Evolutionary conservation across 2,797 vertebrate genomes (phyloP), one percentile per base, ranked within the genome.

Genomic region (Halcyon smyrnensis): DNA sequence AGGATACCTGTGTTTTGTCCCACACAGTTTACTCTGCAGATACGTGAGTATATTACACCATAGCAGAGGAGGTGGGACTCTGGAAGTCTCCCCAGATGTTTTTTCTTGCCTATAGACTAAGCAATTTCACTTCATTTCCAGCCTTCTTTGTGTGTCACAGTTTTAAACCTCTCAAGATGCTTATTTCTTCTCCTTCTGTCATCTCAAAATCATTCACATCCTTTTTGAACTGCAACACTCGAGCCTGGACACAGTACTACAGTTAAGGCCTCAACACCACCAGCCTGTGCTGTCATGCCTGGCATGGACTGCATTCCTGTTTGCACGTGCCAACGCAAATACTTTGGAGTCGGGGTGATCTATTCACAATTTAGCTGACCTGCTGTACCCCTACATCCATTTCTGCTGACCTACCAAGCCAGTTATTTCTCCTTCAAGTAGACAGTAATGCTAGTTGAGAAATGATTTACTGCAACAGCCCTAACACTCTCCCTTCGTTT

Each of bases 321-420:
- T 78, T 24, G 43, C 74, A 73, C 0, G 0, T 69, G 50, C 83
- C 85, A 86, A 0, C 88, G 73, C 28, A 71, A 78, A 84, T 71
- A 82, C 24, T 86, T 88, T 23, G 28, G 57, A 90, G 73, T 69
- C 59, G 13, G 13, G 77, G 37, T 89, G 59, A 84, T 54, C 36
- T 84, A 48, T 7, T 87, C 63, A 65, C 6, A 27, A 2, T 92
- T 87, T 70, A 70, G 59, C 88, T 95, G 80, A 81, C 74, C 57
- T 62, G 32, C 70, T 92, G 91, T 73, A 73, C 17, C 67, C 73
- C 28, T 0, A 0, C 79, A 84, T 95, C 83, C 51, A 50, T 93
- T 96, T 86, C 92, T 93, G 63, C 77, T 89, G 92, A 94, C 67
- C 70, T 82, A 11, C 54, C 88, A 83, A 87, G 81, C 46, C 68